Percentiles rank a stretch among this genome's conserved stretches.
These are phyloP conservation scores for Poecilus cupreus DNA, from an alignment of 2,888 invertebrate species.

Conservation along the genomic window DNA sequence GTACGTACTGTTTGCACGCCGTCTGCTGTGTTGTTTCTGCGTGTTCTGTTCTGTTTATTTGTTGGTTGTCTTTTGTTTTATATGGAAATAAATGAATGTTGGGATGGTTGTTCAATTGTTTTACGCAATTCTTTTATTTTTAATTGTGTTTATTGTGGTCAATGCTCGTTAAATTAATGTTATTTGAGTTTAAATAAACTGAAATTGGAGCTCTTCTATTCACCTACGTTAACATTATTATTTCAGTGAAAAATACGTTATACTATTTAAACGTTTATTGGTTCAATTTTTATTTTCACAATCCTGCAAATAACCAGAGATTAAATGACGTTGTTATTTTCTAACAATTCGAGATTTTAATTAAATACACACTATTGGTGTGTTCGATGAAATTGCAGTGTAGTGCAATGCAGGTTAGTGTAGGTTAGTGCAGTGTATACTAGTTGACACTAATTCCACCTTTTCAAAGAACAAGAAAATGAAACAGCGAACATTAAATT, in stretches of 20 bases:
- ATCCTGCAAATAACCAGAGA: too few species aligned
- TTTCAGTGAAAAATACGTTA: conserved; percentile 5
- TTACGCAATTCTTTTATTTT: conserved; percentile 24
- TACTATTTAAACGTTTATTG: not conserved
- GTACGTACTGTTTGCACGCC: conserved; percentile 11
- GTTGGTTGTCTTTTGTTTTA: conserved; percentile 26
- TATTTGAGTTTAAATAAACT: conserved; percentile 20
- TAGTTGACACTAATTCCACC: too few species aligned
- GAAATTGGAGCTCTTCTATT: not conserved
- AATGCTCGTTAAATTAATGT: conserved; percentile 39
- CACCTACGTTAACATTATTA: not conserved
- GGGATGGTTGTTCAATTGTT: conserved; percentile 38
- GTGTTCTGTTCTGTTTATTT: conserved; percentile 11
- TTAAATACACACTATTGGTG: too few species aligned
- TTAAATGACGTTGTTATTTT: too few species aligned
- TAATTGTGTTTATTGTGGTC: conserved; percentile 31
- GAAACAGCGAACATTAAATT: too few species aligned
- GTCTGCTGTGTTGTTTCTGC: conserved; percentile 7
- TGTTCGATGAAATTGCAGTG: too few species aligned
- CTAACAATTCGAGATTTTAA: too few species aligned
- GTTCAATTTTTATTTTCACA: not conserved
- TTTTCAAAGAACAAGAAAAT: too few species aligned
- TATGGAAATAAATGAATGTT: conserved; percentile 43
- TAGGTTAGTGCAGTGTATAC: too few species aligned
- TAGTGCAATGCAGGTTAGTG: too few species aligned